Conservation (phyloP, 2,797 vertebrate species). For the Pseudotriccus pelzelni region DNA sequence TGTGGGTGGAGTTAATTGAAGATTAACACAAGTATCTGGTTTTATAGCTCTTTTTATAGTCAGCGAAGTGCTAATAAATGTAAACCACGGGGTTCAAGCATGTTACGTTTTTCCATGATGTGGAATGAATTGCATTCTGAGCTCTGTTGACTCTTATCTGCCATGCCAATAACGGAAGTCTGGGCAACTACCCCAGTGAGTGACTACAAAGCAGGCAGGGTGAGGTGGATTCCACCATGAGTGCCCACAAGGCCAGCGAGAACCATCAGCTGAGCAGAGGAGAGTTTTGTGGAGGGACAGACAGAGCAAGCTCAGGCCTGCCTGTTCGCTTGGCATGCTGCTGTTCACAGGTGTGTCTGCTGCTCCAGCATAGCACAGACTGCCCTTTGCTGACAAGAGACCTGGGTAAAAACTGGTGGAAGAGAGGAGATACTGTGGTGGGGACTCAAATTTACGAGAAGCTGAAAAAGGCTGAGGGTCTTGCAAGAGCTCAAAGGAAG, state of each 20-base stretch:
- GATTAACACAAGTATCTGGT: not conserved
- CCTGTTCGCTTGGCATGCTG: not conserved
- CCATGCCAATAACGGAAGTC: accelerated
- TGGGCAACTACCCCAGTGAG: not conserved
- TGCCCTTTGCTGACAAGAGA: not conserved
- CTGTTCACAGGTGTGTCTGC: accelerated
- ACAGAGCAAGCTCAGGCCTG: accelerated
- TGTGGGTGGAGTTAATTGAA: not conserved
- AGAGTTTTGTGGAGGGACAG: accelerated
- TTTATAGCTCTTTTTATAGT: not conserved
- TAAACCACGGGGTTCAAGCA: not conserved
- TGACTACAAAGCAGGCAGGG: not conserved
- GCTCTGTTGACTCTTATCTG: not conserved
- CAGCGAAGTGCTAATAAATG: not conserved
- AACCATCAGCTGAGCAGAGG: not conserved
- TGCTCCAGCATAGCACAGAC: accelerated
- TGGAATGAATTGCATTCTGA: not conserved
- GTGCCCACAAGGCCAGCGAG: not conserved
- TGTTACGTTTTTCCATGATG: not conserved
- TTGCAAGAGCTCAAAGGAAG: not conserved
- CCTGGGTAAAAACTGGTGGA: not conserved
- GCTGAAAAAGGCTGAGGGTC: not conserved
- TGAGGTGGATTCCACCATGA: not conserved
- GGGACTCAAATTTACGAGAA: not conserved
- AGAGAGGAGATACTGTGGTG: not conserved